Evolutionary conservation across 1,140 invertebrate genomes (phyloP), one percentile per base, ranked within the genome.

Genomic region (Zaprionus ghesquierei): DNA sequence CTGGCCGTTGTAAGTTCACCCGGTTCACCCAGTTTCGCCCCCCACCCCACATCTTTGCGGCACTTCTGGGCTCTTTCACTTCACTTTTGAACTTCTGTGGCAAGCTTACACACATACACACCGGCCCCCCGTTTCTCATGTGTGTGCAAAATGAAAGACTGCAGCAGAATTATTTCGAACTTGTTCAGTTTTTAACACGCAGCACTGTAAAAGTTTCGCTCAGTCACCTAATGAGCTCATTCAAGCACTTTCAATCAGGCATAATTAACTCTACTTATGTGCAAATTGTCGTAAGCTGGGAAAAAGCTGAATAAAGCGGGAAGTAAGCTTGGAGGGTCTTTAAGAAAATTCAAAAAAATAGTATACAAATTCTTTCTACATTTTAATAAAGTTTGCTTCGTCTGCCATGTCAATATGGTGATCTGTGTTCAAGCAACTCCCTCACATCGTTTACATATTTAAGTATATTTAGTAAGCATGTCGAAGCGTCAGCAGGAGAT

Each of bases 401-500:
- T 15, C 2, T 15, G 5, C 15, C 1, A 0, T 15, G n/a, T 41
- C 35, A 41, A 15, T 41, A 15, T 3, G 1, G 0, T 12, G 12
- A 49, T 31, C 25, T 13, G 6, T 18, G n/a, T 61, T 60, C 13
- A 55, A 35, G 38, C 12, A 20, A 49, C 51, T 53, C 12, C 33
- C 1, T 15, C 8, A 20, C 8, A 46, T 46, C 49, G 5, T 53
- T 35, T 22, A n/a, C 2, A 50, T 41, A 15, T 13, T 31, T 25
- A 29, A 6, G 33, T 51, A 33, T 15, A 49, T 25, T 23, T 22
- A 12, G 6, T 3, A 23, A 71, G 29, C 27, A 65, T 78, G 50
- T 62, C 46, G 22, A 61, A 75, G 5, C 51, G 68, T 5, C 79
- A 73, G 15, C 77, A 86, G 23, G 75, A 81, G 29, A 51, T 71